Percentiles rank a stretch among this genome's conserved stretches.
Evolutionary conservation across 92 coral and sea anemone genomes (phyloP).

Genomic region (Phenganax subtilis): DNA sequence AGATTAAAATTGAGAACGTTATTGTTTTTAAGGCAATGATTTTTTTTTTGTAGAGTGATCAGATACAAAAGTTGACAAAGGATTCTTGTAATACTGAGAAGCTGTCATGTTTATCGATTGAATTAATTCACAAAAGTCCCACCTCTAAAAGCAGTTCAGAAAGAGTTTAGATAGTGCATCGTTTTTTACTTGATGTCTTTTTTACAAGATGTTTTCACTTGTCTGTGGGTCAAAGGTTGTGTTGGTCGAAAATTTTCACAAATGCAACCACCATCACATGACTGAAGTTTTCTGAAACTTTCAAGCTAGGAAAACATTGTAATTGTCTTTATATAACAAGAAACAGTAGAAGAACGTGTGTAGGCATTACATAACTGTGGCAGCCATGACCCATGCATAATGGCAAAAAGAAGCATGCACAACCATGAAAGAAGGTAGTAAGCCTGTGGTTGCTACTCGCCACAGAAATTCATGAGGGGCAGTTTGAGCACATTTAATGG

Average conservation of each 20-base stretch:
- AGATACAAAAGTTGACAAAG: too few species aligned
- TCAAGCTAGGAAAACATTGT: constrained; percentile 13
- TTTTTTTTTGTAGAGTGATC: too few species aligned
- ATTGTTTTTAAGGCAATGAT: too few species aligned
- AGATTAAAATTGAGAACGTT: too few species aligned
- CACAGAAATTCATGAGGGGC: background rate
- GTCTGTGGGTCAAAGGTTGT: background rate
- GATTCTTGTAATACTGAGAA: too few species aligned
- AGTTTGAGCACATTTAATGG: background rate
- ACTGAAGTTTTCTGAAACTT: constrained; percentile 17
- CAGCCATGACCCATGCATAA: background rate
- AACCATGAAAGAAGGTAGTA: background rate
- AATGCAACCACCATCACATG: background rate
- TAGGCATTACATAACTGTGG: background rate
- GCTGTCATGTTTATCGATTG: too few species aligned
- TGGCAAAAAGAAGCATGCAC: background rate
- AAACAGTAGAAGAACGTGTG: background rate
- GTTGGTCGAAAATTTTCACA: constrained; percentile 32
- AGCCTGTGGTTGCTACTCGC: background rate
- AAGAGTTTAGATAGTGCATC: too few species aligned
- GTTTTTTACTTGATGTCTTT: background rate
- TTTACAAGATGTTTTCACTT: constrained; percentile 23
- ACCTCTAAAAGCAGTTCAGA: too few species aligned
- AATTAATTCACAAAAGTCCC: too few species aligned
- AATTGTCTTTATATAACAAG: background rate